Conservation (phyloP, 2,113 vertebrate species). For the Cottus gobio region DNA sequence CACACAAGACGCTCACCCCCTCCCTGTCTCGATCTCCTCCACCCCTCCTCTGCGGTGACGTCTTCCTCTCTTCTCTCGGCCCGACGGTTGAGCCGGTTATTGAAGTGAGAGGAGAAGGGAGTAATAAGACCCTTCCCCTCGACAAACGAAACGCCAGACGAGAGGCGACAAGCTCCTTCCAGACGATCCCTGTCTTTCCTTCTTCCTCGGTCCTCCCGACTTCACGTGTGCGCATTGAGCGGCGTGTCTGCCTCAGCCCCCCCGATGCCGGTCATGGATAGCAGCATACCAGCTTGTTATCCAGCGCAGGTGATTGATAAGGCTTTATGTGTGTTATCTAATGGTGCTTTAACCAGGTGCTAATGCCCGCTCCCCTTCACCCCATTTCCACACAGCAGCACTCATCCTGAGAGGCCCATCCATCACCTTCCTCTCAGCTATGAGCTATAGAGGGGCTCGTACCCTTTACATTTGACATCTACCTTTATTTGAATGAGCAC, state of each 20-base stretch:
- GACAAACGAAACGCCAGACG: no score
- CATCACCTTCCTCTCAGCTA: background rate
- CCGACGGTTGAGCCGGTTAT: constrained; percentile 7
- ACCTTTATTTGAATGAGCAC: background rate
- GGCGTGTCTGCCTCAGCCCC: background rate
- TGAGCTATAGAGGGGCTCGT: background rate
- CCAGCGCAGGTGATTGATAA: constrained; percentile 29
- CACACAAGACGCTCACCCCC: constrained; percentile 39
- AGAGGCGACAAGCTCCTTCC: constrained; percentile 1
- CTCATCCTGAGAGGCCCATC: constrained; percentile 1
- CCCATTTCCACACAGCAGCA: background rate
- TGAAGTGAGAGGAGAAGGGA: constrained; percentile 20
- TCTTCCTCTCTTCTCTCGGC: background rate
- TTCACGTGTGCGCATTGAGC: background rate
- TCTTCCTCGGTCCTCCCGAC: background rate
- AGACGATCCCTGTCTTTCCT: background rate
- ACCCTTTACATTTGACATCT: background rate
- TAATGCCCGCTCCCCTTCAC: background rate
- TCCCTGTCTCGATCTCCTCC: constrained; percentile 16
- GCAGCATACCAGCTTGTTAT: background rate
- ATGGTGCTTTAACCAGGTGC: constrained; percentile 18
- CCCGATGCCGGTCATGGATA: background rate
- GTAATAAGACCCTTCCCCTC: constrained; percentile 13
- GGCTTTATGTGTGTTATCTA: constrained; percentile 12
- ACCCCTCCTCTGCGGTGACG: constrained; percentile 6